A percentile compares a stretch with the other conserved stretches of the same genome.
Conservation (phyloP, 2,888 invertebrate species). For the Dasypolia templi region DNA sequence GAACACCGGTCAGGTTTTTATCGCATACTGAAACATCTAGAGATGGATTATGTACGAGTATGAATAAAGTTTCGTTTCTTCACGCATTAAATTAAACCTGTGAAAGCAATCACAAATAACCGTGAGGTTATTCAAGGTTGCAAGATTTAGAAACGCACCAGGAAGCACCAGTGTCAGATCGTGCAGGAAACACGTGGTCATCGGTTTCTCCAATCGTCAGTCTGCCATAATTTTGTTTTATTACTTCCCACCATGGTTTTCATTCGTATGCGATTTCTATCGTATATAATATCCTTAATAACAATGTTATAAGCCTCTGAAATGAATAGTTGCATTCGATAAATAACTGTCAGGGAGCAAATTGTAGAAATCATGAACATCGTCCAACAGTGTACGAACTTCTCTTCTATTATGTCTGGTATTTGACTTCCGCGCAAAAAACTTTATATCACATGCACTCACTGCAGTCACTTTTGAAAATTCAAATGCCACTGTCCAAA, state of each 20-base stretch:
- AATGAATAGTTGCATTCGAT: slow-evolving; percentile 39
- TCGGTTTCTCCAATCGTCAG: slow-evolving; percentile 70
- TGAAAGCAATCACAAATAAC: slow-evolving; percentile 59
- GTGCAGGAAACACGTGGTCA: slow-evolving; percentile 71
- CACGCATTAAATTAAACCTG: slow-evolving; percentile 46
- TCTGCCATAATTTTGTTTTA: slow-evolving; percentile 72
- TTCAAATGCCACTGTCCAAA: slow-evolving; percentile 46
- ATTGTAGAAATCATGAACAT: slow-evolving; percentile 28
- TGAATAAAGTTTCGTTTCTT: slow-evolving; percentile 35
- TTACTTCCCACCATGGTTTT: slow-evolving; percentile 71
- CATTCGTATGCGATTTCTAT: slow-evolving; percentile 66
- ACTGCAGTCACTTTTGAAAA: slow-evolving; percentile 29
- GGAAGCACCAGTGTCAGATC: slow-evolving; percentile 65
- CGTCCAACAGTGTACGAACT: slow-evolving; percentile 8
- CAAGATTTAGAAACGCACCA: slow-evolving; percentile 64
- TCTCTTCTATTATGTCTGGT: background rate
- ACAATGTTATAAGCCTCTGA: slow-evolving; percentile 36
- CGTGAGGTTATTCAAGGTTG: slow-evolving; percentile 62
- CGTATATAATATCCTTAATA: slow-evolving; percentile 59
- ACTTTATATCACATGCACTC: background rate
- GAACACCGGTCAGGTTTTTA: slow-evolving; percentile 27
- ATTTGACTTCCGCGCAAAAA: slow-evolving; percentile 10
- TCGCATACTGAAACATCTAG: slow-evolving; percentile 25
- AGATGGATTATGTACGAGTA: slow-evolving; percentile 26
- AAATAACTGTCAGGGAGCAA: slow-evolving; percentile 39